Conservation (phyloP, 2,888 invertebrate species). For the Amiota communis region DNA sequence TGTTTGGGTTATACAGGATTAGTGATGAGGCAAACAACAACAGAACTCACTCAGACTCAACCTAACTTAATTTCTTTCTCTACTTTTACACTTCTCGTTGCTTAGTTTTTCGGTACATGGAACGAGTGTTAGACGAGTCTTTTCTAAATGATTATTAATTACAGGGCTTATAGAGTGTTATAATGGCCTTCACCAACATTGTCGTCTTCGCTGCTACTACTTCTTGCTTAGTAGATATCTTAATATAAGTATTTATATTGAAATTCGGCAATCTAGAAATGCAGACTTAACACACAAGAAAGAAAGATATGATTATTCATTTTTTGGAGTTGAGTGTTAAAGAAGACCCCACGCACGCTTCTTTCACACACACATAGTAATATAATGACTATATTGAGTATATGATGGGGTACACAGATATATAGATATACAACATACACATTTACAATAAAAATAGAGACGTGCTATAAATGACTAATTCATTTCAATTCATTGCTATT, state of each 20-base stretch:
- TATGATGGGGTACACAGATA: too few relatives aligned
- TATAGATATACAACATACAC: conserved; percentile 27
- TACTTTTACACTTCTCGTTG: too few relatives aligned
- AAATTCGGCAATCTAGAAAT: background rate
- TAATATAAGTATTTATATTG: too few relatives aligned
- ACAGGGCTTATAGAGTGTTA: conserved; percentile 1
- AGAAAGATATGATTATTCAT: too few relatives aligned
- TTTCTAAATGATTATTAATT: conserved; percentile 19
- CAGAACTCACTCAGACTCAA: too few relatives aligned
- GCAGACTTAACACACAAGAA: background rate
- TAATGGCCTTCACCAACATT: too few relatives aligned
- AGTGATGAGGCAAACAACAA: background rate
- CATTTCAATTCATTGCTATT: conserved; percentile 44
- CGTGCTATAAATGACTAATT: conserved; percentile 64
- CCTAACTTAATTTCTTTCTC: too few relatives aligned
- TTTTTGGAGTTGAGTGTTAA: background rate
- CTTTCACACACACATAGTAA: background rate
- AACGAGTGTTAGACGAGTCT: background rate
- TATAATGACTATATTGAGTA: background rate
- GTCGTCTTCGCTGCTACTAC: too few relatives aligned
- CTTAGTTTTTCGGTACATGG: too few relatives aligned
- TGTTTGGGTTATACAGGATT: conserved; percentile 14
- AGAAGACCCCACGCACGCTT: conserved; percentile 11
- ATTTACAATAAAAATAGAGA: conserved; percentile 29
- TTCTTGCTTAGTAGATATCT: too few relatives aligned